Evolutionary conservation across 2,888 invertebrate species (phyloP).

Genomic region (Busseola fusca): DNA sequence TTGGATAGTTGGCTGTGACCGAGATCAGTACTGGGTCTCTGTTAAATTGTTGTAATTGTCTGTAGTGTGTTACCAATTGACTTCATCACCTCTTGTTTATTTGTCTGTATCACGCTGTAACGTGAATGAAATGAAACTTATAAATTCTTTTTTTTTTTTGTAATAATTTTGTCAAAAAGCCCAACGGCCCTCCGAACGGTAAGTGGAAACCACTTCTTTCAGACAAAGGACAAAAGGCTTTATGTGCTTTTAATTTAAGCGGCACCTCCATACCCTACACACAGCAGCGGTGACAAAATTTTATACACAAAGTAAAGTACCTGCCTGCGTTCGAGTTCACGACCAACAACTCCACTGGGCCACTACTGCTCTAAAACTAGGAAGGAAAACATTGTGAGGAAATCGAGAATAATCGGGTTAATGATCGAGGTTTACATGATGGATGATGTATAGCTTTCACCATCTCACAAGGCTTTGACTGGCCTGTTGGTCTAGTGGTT

Average conservation of each 20-base stretch:
- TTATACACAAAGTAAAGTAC: background rate
- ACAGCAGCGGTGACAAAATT: background rate
- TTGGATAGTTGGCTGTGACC: constrained; percentile 14
- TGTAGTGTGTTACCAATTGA: constrained; percentile 42
- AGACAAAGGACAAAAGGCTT: constrained; percentile 4
- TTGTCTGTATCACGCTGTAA: constrained; percentile 7
- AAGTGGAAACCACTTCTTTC: background rate
- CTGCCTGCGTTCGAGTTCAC: background rate
- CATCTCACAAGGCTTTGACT: too few relatives aligned
- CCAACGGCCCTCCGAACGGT: background rate
- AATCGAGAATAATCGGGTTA: background rate
- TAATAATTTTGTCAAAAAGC: constrained; percentile 2
- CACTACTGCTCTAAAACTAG: background rate
- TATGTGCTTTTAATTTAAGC: constrained; percentile 1
- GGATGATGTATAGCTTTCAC: background rate
- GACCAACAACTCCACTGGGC: background rate
- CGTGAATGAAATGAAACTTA: background rate
- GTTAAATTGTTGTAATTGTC: constrained; percentile 47
- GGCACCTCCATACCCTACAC: background rate
- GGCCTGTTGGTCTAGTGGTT: too few relatives aligned
- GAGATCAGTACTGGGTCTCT: constrained; percentile 24
- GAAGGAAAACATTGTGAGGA: background rate
- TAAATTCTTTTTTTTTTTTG: constrained; percentile 1
- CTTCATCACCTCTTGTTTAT: constrained; percentile 37
- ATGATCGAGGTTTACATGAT: background rate